Base-by-base conservation (phyloP, 2,888 invertebrate species). In the Epistrophe grossulariae region DNA sequence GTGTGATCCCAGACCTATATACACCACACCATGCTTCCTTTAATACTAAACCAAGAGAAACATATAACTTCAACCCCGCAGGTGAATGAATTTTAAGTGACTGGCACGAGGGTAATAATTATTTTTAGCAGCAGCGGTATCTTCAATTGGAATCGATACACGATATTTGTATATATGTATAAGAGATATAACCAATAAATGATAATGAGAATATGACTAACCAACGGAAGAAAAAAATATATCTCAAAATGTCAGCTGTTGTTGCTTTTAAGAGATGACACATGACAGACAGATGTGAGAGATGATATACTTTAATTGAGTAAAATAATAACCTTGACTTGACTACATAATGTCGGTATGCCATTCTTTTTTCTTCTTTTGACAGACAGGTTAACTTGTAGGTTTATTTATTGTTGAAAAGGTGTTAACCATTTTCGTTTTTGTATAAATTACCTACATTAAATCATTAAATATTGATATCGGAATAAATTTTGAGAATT, bases 41-140 rank as follows among this genome's bases (percentile, higher is more conserved):
- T 59, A 82, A 38, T 38, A 2, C 35, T 11, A 38, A 48, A n/a
- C n/a, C 43, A 57, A 45, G 17, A 13, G 52, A 59, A 50, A 45
- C 57, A 10, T 31, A 78, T 31, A 78, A 81, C 48, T 59, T n/a
- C 70, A 70, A 85, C 77, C 78, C 60, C 80, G 35, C 35, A 80
- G 76, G 76, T 84, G 80, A 80, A 80, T 76, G 76, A 50, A 72
- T 84, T 60, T 84, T 24, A 64, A 80, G 38, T 68, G 52, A 52
- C 66, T 62, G 73, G 57, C 81, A 85, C 81, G 81, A 81, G 81
- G 77, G 78, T 72, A 81, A 73, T 73, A 73, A 80, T 73, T 80
- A 72, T 80, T 68, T 28, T 45, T 31, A 4, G 31, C n/a, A n/a
- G 31, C 55, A 43, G 52, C 55, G 71, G 55, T 66, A 50, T 64